Conservation (phyloP, 2,113 vertebrate species). For the Tylochromis polylepis region DNA sequence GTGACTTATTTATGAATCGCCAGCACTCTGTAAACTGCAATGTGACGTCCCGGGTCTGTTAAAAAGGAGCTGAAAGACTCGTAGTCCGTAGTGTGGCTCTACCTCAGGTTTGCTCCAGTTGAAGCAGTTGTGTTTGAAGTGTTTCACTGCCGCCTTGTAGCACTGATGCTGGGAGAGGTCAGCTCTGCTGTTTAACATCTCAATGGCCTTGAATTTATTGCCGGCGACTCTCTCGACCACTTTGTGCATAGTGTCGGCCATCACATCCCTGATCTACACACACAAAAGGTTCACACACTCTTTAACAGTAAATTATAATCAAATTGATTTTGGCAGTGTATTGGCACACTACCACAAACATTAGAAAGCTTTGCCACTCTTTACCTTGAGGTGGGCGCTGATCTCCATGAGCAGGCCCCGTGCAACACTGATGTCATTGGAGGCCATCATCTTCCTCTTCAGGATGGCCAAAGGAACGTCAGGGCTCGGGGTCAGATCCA, state of each 20-base stretch:
- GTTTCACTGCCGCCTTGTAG: constrained; percentile 70
- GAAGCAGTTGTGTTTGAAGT: constrained; percentile 87
- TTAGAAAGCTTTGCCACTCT: background rate
- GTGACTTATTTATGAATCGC: background rate
- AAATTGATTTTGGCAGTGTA: background rate
- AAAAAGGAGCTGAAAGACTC: background rate
- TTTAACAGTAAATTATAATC: background rate
- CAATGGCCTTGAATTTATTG: constrained; percentile 19
- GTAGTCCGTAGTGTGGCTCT: background rate
- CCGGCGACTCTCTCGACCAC: constrained; percentile 74
- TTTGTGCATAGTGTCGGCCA: constrained; percentile 74
- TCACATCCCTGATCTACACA: constrained; percentile 66
- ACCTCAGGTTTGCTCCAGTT: constrained; percentile 89
- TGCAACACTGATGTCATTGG: constrained; percentile 75
- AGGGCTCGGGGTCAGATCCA: constrained; percentile 84
- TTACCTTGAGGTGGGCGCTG: constrained; percentile 77
- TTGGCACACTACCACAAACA: background rate
- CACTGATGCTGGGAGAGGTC: constrained; percentile 77
- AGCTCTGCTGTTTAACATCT: constrained; percentile 66
- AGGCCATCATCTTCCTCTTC: constrained; percentile 85
- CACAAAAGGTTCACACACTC: background rate
- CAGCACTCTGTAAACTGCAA: background rate
- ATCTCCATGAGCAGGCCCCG: constrained; percentile 75
- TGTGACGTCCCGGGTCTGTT: rapidly evolving
- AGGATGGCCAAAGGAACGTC: constrained; percentile 90